Evolutionary conservation across 2,797 vertebrate species (phyloP).

Genomic region (Tenualosa thibaudeaui): DNA sequence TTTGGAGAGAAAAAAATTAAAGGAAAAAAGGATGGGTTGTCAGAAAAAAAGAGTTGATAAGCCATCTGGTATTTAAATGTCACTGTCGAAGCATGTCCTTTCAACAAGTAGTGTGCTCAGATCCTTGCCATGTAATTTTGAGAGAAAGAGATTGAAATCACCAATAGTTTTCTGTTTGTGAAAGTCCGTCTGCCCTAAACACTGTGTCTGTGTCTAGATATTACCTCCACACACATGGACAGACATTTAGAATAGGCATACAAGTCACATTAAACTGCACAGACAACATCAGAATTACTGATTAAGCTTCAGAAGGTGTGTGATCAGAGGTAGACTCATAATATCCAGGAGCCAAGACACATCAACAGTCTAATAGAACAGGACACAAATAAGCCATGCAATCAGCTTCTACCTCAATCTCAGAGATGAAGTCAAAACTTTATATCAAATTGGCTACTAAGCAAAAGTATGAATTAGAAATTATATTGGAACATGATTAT

Average conservation of each 20-base stretch:
- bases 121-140: not conserved
- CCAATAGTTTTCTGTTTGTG: not conserved
- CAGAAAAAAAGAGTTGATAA: slow-evolving; percentile 2
- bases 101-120: slow-evolving; percentile 10
- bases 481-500: not conserved
- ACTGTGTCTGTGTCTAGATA: not conserved
- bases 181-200: not conserved
- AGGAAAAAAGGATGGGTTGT: not conserved
- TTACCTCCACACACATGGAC: not conserved
- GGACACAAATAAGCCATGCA: not conserved
- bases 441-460: not conserved
- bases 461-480: not conserved
- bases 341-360: not conserved
- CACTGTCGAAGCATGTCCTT: slow-evolving; percentile 15
- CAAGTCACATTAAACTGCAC: not conserved
- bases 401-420: too few relatives aligned
- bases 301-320: not conserved
- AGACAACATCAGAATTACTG: not conserved
- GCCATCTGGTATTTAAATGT: slow-evolving; percentile 36
- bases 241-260: not conserved
- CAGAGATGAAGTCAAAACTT: too few relatives aligned
- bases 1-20: not conserved
- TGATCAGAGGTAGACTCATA: not conserved
- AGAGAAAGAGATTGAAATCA: slow-evolving; percentile 16
- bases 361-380: not conserved